Conservation (phyloP, 2,113 vertebrate genomes). For the Crotalus helleri region DNA sequence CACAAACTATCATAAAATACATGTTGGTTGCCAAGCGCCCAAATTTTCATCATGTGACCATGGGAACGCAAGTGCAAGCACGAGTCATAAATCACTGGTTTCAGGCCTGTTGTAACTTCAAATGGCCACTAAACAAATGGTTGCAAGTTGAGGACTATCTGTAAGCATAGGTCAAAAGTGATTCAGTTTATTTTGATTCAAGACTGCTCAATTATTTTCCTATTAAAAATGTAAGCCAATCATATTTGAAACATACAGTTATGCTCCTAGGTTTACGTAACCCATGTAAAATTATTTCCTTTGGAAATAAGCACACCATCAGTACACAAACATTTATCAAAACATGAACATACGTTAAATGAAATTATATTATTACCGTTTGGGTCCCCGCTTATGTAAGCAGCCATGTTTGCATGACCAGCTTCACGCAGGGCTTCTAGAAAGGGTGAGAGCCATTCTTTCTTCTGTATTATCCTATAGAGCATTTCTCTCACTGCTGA, state of each 20-base stretch:
- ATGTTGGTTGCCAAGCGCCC: not conserved
- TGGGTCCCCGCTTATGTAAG: conserved; percentile 67
- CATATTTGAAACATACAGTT: not conserved
- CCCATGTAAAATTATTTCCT: not conserved
- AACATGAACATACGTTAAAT: not conserved
- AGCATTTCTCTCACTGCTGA: conserved; percentile 78
- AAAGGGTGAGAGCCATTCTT: conserved; percentile 84
- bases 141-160: not conserved
- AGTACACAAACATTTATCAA: no score
- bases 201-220: not conserved
- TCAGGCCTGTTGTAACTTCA: not conserved
- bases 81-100: not conserved
- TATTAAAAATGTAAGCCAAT: not conserved
- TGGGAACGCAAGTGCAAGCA: not conserved
- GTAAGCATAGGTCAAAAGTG: not conserved
- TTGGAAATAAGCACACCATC: not conserved
- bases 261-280: not conserved
- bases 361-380: conserved; percentile 57
- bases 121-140: not conserved
- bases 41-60: not conserved
- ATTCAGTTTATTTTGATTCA: not conserved
- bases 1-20: not conserved
- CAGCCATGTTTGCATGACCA: conserved; percentile 60
- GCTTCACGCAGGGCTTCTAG: conserved; percentile 69
- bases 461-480: conserved; percentile 76